Evolutionary conservation across 2,113 vertebrate species (phyloP), one percentile per base, ranked within the genome.

Genomic region (Microtus richardsoni): DNA sequence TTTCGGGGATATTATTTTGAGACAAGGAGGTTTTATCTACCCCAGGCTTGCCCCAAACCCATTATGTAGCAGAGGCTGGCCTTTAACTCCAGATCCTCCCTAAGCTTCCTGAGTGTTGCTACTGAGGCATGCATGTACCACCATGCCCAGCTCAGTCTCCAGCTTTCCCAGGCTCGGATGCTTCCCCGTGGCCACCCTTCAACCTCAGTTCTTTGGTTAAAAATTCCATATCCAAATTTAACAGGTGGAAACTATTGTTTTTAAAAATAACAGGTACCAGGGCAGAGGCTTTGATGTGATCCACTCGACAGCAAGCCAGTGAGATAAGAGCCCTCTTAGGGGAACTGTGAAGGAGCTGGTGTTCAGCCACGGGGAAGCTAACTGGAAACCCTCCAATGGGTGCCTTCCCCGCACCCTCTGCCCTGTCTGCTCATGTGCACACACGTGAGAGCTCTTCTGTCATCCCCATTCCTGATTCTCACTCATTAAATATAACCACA

Each of bases 401-500:
- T 33, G 3, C 89, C 49, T 64, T 87, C 26, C 36, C 78, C 30
- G 22, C 30, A 0, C 24, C 21, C 44, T 92, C 66, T 36, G 6
- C 70, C 52, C 75, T 3, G 16, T 16, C 64, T 12, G 26, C 17
- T 75, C 73, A 16, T 5, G 95, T 97, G 96, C 97, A 96, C 97
- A 95, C 97, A 82, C 91, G 86, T 73, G 98, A 97, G 94, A 83
- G 80, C 88, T 93, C 95, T 92, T 89, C 96, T 39, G 97, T 93
- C 95, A 96, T 96, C 96, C 93, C 96, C 96, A 95, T 94, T 89
- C 66, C 62, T 2, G 41, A 73, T 83, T 84, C 89, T 95, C 97
- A 97, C 96, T 98, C 95, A 98, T 96, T 97, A 98, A 97, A 97
- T 97, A 97, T 94, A 98, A 97, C 96, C 91, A 98, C 97, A 92